Conservation (phyloP, 2,113 vertebrate species). For the Colaptes auratus region DNA sequence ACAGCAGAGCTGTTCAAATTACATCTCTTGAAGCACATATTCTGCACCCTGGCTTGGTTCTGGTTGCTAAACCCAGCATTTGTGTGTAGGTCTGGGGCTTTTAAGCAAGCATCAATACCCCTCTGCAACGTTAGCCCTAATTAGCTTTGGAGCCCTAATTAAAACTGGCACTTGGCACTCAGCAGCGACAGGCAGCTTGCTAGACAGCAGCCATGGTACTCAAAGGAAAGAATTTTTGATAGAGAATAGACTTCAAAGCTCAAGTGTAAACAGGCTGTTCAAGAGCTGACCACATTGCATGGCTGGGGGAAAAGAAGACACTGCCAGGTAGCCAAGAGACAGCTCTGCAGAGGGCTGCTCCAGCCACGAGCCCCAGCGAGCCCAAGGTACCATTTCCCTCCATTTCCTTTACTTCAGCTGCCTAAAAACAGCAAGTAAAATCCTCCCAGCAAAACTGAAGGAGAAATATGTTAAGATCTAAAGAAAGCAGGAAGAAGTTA, state of each 20-base stretch:
- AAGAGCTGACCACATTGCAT: slow-evolving; percentile 21
- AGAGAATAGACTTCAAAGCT: not conserved
- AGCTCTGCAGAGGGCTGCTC: slow-evolving; percentile 10
- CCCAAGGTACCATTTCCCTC: not conserved
- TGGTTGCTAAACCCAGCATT: not conserved
- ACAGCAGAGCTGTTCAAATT: not conserved
- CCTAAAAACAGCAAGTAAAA: slow-evolving; percentile 15
- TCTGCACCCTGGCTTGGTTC: not conserved
- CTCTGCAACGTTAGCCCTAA: not conserved
- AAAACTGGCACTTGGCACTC: not conserved
- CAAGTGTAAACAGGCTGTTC: slow-evolving; percentile 15
- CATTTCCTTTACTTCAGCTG: not conserved
- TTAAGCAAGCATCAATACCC: not conserved
- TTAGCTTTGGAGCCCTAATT: not conserved
- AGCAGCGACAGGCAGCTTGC: slow-evolving; percentile 28
- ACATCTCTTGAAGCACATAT: not conserved
- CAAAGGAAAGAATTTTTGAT: slow-evolving; percentile 13
- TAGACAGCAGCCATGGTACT: slow-evolving; percentile 13
- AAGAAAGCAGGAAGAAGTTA: slow-evolving; percentile 31
- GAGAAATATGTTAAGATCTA: slow-evolving; percentile 15
- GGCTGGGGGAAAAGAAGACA: not conserved
- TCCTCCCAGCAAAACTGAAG: not conserved
- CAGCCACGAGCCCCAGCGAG: not conserved
- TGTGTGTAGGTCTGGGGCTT: not conserved
- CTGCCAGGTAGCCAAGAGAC: slow-evolving; percentile 10